Base-by-base conservation (phyloP, 2,888 invertebrate genomes). In the Ichneumoninae sp. region DNA sequence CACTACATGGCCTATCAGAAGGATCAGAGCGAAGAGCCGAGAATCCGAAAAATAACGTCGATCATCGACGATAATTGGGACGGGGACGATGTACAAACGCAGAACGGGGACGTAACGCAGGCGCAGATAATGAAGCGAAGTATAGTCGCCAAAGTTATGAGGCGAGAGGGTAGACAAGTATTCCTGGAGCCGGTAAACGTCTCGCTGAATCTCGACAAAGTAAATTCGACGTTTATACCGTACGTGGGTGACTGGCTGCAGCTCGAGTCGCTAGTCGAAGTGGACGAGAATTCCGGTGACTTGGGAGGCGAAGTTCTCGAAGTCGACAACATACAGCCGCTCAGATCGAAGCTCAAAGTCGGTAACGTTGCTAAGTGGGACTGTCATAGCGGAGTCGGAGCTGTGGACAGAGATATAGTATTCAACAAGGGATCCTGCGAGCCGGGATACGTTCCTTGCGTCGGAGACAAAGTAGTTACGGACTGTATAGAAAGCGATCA, bases 401-500 rank as follows among this genome's bases (percentile, higher is more conserved):
- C 94, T 8, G 95, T 97, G 83, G 95, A 96, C 83, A 94, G 94
- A 22, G 93, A 94, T 78, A 95, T 96, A 65, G 96, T 95, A 91
- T 96, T 97, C 88, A 94, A 95, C 47, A 95, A 94, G 88, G 94
- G 95, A 65, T 94, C 94, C 54, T 92, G 96, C 73, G 94, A 95
- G 7, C 92, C 94, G 77, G 95, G 95, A 0, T 94, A 95, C 85
- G 91, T 94, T 50, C 95, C 96, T 0, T 92, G 94, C 57, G 89
- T 95, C 73, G 96, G 96, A 13, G 96, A 96, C 88, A 94, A 95
- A 92, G 96, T 96, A 3, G 91, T 95, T 78, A 95, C 95, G 5
- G 96, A 97, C 91, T 95, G 96, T 1, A 96, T 97, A 88, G 97
- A 97, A 94, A 97, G 97, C 92, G 95, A 96, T 88, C 96, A 96